phyloP scores from a whole-genome alignment of 2,797 vertebrate genomes.

The Danio tinwini region DNA sequence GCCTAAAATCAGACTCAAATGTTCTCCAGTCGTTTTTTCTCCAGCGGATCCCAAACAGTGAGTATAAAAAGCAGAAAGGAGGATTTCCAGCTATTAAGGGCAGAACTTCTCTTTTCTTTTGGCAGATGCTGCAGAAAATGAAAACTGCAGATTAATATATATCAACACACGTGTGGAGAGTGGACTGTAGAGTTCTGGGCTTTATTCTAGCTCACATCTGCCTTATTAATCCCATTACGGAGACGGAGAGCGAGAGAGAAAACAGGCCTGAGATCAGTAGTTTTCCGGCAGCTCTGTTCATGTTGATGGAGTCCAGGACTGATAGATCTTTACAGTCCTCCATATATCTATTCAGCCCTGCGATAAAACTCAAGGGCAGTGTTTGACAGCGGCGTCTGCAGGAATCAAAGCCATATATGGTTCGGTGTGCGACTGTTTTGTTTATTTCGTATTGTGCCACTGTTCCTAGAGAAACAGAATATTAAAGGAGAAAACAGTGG shows the following conservation, averaged over 20 bases:
- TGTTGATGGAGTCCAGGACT: conserved; percentile 10
- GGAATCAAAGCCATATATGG: conserved; percentile 2
- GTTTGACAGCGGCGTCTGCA: neutral
- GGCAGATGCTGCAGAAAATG: neutral
- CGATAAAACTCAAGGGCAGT: neutral
- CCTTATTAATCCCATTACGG: conserved; percentile 56
- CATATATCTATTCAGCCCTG: neutral
- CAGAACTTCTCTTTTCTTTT: conserved; percentile 11
- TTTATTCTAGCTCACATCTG: conserved; percentile 41
- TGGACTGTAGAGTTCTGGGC: neutral
- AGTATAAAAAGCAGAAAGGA: neutral
- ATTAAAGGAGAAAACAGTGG: no score
- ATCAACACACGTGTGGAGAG: neutral
- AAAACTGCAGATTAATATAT: conserved; percentile 10
- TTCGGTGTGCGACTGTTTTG: neutral
- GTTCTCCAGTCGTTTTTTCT: neutral
- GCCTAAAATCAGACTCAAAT: neutral
- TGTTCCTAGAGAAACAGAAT: no score
- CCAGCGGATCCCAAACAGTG: neutral
- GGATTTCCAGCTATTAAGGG: conserved; percentile 15
- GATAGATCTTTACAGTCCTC: conserved; percentile 9
- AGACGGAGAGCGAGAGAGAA: conserved; percentile 2
- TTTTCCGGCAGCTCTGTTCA: conserved; percentile 54
- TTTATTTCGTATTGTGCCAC: no score
- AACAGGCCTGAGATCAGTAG: conserved; percentile 28